Evolutionary conservation across 2,888 invertebrate genomes (phyloP).

Genomic region (Hoplodrina ambigua): DNA sequence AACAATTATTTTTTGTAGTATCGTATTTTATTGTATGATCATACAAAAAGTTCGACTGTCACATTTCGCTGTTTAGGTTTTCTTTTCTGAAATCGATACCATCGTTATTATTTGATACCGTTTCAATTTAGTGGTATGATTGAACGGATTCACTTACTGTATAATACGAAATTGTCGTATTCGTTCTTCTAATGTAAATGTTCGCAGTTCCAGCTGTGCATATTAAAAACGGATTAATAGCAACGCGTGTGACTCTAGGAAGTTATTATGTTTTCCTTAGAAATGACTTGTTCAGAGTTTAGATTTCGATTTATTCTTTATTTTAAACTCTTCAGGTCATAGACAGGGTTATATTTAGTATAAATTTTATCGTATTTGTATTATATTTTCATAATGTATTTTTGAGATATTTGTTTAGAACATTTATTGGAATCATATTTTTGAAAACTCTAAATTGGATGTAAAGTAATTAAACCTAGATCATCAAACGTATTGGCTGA

Average conservation of each 20-base stretch:
- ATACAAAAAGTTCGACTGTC: slow-evolving; percentile 42
- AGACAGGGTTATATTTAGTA: slow-evolving; percentile 91
- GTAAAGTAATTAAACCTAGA: slow-evolving; percentile 82
- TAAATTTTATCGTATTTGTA: slow-evolving; percentile 90
- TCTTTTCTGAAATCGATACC: slow-evolving; percentile 21
- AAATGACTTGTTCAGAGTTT: slow-evolving; percentile 88
- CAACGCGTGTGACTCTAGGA: slow-evolving; percentile 55
- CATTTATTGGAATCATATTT: slow-evolving; percentile 90
- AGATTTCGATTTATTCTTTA: slow-evolving; percentile 80
- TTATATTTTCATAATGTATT: slow-evolving; percentile 90
- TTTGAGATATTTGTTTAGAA: slow-evolving; percentile 90
- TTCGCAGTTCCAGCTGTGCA: slow-evolving; percentile 28
- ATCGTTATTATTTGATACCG: slow-evolving; percentile 15
- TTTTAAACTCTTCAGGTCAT: slow-evolving; percentile 90
- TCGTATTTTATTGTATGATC: slow-evolving; percentile 52
- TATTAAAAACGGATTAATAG: slow-evolving; percentile 42
- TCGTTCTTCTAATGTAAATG: slow-evolving; percentile 25
- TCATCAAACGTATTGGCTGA: slow-evolving; percentile 81
- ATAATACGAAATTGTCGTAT: slow-evolving; percentile 7
- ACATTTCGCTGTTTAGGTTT: slow-evolving; percentile 31
- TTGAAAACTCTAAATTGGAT: slow-evolving; percentile 89
- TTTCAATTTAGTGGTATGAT: slow-evolving; percentile 21
- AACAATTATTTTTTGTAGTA: slow-evolving; percentile 62
- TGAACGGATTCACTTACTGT: slow-evolving; percentile 12
- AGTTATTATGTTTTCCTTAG: slow-evolving; percentile 70